Evolutionary conservation across 2,888 invertebrate genomes (phyloP).

Genomic region (Aporophyla lueneburgensis): DNA sequence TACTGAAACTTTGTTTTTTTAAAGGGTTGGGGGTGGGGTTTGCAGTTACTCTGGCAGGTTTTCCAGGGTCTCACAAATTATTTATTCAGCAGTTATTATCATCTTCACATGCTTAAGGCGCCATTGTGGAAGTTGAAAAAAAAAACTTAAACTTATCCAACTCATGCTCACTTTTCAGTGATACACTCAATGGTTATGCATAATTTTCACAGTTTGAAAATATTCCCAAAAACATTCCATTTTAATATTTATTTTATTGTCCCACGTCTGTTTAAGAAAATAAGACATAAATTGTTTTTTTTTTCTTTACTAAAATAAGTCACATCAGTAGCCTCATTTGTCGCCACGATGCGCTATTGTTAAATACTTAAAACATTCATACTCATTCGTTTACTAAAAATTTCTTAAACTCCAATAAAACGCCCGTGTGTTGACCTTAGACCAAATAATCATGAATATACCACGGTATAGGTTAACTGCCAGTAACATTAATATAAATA

Average conservation of each 20-base stretch:
- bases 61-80: too few species aligned
- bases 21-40: too few species aligned
- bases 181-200: slow-evolving; percentile 19
- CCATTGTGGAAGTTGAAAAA: too few species aligned
- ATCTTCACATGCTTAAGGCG: too few species aligned
- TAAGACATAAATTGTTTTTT: too few species aligned
- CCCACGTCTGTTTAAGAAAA: neutral
- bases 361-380: too few species aligned
- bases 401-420: neutral
- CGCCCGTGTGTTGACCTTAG: neutral
- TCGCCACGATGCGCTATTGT: too few species aligned
- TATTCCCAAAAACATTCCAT: slow-evolving; percentile 42
- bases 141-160: slow-evolving; percentile 18
- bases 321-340: too few species aligned
- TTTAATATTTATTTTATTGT: slow-evolving; percentile 17
- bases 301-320: too few species aligned
- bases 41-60: too few species aligned
- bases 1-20: too few species aligned
- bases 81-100: too few species aligned
- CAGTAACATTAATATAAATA: slow-evolving; percentile 51
- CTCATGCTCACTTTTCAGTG: slow-evolving; percentile 13
- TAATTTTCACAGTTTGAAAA: slow-evolving; percentile 48
- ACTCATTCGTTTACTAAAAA: neutral
- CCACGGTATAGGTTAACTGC: slow-evolving; percentile 19
- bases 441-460: slow-evolving; percentile 27